Evolutionary conservation across 2,888 invertebrate genomes (phyloP).

Genomic region (Chloroclysta siterata): DNA sequence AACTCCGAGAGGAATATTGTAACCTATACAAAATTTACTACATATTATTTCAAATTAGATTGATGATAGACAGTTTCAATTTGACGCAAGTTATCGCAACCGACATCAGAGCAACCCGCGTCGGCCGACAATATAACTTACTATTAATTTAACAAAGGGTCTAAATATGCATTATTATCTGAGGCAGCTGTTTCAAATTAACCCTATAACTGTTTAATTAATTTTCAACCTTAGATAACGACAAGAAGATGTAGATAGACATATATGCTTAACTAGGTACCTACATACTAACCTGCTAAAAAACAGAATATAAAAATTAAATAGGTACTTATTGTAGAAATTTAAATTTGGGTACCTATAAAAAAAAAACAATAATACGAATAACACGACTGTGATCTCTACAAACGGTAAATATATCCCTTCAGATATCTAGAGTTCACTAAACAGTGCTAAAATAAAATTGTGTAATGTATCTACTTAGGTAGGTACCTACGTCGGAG

Average conservation of each 20-base stretch:
- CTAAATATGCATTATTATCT: slow-evolving; percentile 59
- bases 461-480: too few species aligned
- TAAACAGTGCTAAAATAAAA: too few species aligned
- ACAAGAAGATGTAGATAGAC: slow-evolving; percentile 27
- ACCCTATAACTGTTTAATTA: slow-evolving; percentile 65
- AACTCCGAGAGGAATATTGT: too few species aligned
- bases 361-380: too few species aligned
- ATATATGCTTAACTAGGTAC: neutral
- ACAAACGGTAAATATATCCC: too few species aligned
- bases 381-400: too few species aligned
- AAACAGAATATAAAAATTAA: neutral
- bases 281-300: neutral
- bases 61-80: slow-evolving; percentile 24
- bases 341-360: too few species aligned
- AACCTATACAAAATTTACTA: too few species aligned
- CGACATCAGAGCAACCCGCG: slow-evolving; percentile 31
- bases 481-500: too few species aligned
- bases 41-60: slow-evolving; percentile 1
- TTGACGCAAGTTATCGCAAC: slow-evolving; percentile 24
- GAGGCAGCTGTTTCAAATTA: slow-evolving; percentile 63
- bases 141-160: slow-evolving; percentile 56
- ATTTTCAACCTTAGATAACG: slow-evolving; percentile 52
- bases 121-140: slow-evolving; percentile 48
- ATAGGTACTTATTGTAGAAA: too few species aligned
- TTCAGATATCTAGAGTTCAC: too few species aligned